A percentile compares a stretch with the other conserved stretches of the same genome.
Evolutionary conservation across 2,888 invertebrate species (phyloP).

Genomic region (Cabera pusaria): DNA sequence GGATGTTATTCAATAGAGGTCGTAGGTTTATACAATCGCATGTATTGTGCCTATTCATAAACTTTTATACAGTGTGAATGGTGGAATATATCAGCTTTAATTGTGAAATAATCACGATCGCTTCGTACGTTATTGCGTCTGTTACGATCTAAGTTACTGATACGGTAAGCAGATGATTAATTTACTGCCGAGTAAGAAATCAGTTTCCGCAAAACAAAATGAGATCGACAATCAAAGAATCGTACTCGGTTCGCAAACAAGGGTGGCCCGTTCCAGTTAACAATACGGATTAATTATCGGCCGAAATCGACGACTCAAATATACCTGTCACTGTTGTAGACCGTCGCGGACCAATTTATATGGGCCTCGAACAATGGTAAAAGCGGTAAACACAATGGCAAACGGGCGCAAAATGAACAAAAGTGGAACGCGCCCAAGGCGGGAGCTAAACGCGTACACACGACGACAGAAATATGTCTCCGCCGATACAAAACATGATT

Average conservation of each 20-base stretch:
- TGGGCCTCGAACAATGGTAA: slow-evolving; percentile 78
- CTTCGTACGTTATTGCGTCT: slow-evolving; percentile 31
- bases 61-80: slow-evolving; percentile 41
- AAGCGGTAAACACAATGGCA: slow-evolving; percentile 79
- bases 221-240: too few species aligned
- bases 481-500: slow-evolving; percentile 22
- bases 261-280: slow-evolving; percentile 77
- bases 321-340: slow-evolving; percentile 79
- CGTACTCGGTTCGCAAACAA: slow-evolving; percentile 58
- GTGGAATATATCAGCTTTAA: slow-evolving; percentile 45
- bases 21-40: slow-evolving; percentile 38
- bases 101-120: slow-evolving; percentile 46
- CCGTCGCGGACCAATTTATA: slow-evolving; percentile 78
- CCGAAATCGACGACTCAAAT: slow-evolving; percentile 80
- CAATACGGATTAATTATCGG: slow-evolving; percentile 83
- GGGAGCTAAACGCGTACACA: slow-evolving; percentile 23
- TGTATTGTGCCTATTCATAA: slow-evolving; percentile 38
- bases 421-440: slow-evolving; percentile 37
- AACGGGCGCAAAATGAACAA: slow-evolving; percentile 73
- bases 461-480: slow-evolving; percentile 21
- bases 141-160: slow-evolving; percentile 31
- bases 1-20: slow-evolving; percentile 42
- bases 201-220: slow-evolving; percentile 34
- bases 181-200: slow-evolving; percentile 26
- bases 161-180: slow-evolving; percentile 25